A percentile compares a stretch with the other conserved stretches of the same genome.
These are phyloP conservation scores for Linnaemya tessellans DNA, from an alignment of 2,888 invertebrate genomes.

Conservation along the genomic window DNA sequence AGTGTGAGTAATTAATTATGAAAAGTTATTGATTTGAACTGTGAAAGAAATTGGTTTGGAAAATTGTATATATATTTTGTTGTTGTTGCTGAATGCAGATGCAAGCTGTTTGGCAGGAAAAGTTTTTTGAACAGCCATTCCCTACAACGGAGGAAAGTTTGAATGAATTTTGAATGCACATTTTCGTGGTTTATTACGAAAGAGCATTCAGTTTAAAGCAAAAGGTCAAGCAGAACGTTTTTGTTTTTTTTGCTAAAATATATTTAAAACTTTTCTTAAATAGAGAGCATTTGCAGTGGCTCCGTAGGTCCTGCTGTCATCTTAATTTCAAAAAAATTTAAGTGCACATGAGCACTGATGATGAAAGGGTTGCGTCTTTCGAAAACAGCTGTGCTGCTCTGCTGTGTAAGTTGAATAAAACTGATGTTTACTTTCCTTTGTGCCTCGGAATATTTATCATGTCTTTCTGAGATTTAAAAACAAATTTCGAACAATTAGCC, in stretches of 20 bases:
- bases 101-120: background rate
- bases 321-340: too few relatives aligned
- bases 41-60: background rate
- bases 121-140: background rate
- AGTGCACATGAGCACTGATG: too few relatives aligned
- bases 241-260: background rate
- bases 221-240: background rate
- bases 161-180: background rate
- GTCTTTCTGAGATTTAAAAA: too few relatives aligned
- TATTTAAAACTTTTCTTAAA: too few relatives aligned
- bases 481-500: too few relatives aligned
- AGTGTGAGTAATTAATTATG: conserved; percentile 47
- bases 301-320: too few relatives aligned
- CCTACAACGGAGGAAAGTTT: background rate
- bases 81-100: background rate
- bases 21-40: conserved; percentile 46
- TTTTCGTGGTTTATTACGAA: background rate
- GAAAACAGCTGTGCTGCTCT: too few relatives aligned
- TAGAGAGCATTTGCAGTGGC: background rate
- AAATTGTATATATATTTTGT: background rate
- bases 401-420: too few relatives aligned
- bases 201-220: background rate
- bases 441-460: too few relatives aligned
- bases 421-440: too few relatives aligned
- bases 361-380: too few relatives aligned